Conservation (phyloP, 2,113 vertebrate genomes). For the Symphodus melops region DNA sequence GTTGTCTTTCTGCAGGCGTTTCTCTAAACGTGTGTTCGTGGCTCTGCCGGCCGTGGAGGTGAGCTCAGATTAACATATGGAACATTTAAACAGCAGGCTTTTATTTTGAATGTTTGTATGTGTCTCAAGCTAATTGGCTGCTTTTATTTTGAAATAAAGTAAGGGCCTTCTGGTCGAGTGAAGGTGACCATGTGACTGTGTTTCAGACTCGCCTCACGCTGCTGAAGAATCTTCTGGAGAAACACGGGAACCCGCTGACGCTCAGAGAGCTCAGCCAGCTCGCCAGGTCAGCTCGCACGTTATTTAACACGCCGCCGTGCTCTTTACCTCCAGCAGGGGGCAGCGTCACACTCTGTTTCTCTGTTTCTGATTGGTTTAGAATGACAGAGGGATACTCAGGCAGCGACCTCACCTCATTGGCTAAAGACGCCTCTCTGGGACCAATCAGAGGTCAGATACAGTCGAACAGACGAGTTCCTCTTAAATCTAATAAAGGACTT, state of each 20-base stretch:
- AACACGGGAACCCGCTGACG: conserved; percentile 4
- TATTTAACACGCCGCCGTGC: no score
- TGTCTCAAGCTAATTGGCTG: no score
- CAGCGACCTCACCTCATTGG: conserved; percentile 91
- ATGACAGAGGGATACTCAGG: conserved; percentile 92
- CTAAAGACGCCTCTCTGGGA: conserved; percentile 91
- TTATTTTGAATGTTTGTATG: no score
- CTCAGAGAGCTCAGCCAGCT: conserved; percentile 10
- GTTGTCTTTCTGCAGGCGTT: background rate
- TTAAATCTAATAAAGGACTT: no score
- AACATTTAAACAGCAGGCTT: no score
- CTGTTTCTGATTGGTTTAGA: conserved; percentile 70
- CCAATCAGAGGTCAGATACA: conserved; percentile 88
- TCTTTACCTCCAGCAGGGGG: background rate
- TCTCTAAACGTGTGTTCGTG: conserved; percentile 12
- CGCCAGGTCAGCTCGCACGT: background rate
- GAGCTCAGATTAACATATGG: background rate
- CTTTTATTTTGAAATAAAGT: no score
- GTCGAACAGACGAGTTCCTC: no score
- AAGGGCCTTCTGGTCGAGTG: no score
- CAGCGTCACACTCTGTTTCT: background rate
- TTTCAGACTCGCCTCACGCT: conserved; percentile 27
- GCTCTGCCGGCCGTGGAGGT: conserved; percentile 13
- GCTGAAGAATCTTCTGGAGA: conserved; percentile 28
- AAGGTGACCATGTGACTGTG: background rate